Evolutionary conservation across 1,140 invertebrate genomes (phyloP).

Genomic region (Ruditapes philippinarum): DNA sequence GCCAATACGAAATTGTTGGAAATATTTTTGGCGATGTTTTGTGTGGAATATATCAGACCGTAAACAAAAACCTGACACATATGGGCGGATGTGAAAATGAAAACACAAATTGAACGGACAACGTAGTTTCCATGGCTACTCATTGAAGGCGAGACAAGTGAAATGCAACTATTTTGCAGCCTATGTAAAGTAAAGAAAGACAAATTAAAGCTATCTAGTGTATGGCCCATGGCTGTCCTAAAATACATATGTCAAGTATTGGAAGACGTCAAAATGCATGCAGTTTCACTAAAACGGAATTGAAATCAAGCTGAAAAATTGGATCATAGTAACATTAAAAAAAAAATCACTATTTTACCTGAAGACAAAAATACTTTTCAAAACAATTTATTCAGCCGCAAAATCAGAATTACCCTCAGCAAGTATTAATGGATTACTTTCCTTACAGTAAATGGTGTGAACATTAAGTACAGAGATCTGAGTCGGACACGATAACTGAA

Average conservation of each 20-base stretch:
- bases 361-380: neutral
- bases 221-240: neutral
- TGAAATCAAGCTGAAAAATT: neutral
- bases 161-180: neutral
- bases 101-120: no score
- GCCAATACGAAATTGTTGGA: no score
- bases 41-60: no score
- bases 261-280: neutral
- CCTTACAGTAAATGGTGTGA: neutral
- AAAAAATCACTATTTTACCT: neutral
- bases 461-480: slow-evolving; percentile 22
- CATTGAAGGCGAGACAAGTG: neutral
- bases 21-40: no score
- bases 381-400: neutral
- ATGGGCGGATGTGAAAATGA: no score
- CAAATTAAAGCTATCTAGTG: neutral
- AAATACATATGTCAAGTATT: neutral
- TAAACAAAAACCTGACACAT: no score
- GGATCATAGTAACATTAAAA: neutral
- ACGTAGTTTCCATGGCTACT: no score
- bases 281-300: neutral
- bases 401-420: slow-evolving; percentile 1
- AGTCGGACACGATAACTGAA: slow-evolving; percentile 55
- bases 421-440: neutral
- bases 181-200: neutral